phyloP scores from a whole-genome alignment of 2,888 invertebrate species.

The Autographa pulchrina region DNA sequence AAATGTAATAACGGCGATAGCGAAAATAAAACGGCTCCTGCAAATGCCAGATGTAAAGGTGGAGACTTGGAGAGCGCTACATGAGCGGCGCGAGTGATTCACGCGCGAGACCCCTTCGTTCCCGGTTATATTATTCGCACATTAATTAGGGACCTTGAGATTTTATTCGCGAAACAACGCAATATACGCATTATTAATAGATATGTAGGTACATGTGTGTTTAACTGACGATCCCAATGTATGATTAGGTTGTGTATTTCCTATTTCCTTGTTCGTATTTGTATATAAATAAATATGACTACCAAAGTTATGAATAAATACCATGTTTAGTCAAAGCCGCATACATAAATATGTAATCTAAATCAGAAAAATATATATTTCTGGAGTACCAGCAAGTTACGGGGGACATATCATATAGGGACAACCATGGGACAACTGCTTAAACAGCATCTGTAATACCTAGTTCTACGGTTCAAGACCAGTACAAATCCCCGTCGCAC shows the following conservation, averaged over 20 bases:
- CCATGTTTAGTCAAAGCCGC: too few species aligned
- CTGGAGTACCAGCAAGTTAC: too few species aligned
- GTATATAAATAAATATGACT: too few species aligned
- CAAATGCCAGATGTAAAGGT: constrained; percentile 3
- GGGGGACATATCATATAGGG: too few species aligned
- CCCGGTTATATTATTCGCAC: neutral
- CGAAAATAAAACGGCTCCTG: constrained; percentile 3
- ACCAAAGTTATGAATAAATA: too few species aligned
- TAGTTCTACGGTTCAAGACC: too few species aligned
- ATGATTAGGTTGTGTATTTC: neutral
- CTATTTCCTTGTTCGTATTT: neutral
- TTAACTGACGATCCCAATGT: neutral
- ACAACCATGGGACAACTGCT: too few species aligned
- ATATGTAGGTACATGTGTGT: neutral
- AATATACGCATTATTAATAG: neutral
- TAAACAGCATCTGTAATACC: too few species aligned
- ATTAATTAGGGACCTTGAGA: constrained; percentile 1
- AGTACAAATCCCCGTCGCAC: too few species aligned
- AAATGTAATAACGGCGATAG: neutral
- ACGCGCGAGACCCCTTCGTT: neutral
- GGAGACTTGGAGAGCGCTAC: neutral
- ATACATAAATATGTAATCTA: too few species aligned
- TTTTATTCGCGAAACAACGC: constrained; percentile 2
- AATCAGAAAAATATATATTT: too few species aligned
- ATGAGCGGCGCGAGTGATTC: neutral